Base-by-base conservation (phyloP, 1,140 invertebrate species). In the Drosophila varians region DNA sequence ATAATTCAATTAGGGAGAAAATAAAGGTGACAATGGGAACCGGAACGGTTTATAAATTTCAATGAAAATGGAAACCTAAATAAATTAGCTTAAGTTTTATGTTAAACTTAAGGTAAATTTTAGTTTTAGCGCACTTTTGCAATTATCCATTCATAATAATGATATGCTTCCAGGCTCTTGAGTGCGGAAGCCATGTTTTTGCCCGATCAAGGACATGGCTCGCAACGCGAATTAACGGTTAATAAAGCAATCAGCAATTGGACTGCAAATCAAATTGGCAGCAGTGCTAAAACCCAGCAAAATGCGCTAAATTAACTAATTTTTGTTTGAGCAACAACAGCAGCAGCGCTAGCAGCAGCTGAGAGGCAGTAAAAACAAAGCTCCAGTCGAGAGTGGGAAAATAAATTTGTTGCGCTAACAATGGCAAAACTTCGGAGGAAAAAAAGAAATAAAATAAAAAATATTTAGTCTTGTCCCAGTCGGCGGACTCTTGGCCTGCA, bases 241-340 rank as follows among this genome's bases (percentile, higher is more conserved):
- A 84, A 86, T 84, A 84, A 84, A 84, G 80, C 82, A 86, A 84
- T 84, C 80, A 84, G 74, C 64, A 74, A 47, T 71, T 62, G 76
- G 61, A 53, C 77, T 73, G 79, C 79, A 84, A 84, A 84, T 86
- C 76, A 84, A 84, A 84, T 86, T 84, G 80, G 76, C 74, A 74
- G 38, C 62, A 77, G 74, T 58, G 66, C 58, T 77, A 77, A 84
- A 86, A 73, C 80, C 84, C 62, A 76, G 69, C 80, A 84, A 84
- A 84, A 69, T 84, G 76, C 76, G 80, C 80, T 80, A 84, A 84
- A 84, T 84, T 84, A 84, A 86, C 80, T 65, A 86, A 79, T 70
- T 79, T 82, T 76, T 56, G 70, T 74, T 57, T 74, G 40, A 61
- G 74, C 78, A 77, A 60, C 9, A 31, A 11, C 46, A 18, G 31